These are phyloP conservation scores for Drosophila pseudotakahashii DNA, from an alignment of 2,888 invertebrate species.

Conservation along the genomic window DNA sequence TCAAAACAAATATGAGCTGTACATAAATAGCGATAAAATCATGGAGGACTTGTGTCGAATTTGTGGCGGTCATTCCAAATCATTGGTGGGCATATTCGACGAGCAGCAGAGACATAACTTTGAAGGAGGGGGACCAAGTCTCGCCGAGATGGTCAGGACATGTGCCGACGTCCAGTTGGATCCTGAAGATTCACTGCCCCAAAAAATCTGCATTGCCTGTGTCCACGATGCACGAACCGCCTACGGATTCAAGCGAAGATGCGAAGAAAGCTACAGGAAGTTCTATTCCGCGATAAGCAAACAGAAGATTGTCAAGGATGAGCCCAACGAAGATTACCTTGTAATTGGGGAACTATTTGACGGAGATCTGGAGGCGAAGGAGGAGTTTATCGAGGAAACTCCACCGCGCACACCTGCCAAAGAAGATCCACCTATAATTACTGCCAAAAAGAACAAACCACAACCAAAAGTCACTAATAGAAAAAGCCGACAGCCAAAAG, in stretches of 20 bases:
- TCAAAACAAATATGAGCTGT: neutral
- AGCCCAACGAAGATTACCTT: neutral
- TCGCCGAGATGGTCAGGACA: conserved; percentile 20
- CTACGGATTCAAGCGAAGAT: conserved; percentile 27
- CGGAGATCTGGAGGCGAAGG: neutral
- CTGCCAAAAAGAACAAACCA: neutral
- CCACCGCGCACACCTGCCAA: neutral
- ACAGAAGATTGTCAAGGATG: conserved; percentile 2
- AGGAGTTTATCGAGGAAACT: neutral
- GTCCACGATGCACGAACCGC: conserved; percentile 27
- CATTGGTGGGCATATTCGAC: conserved; percentile 23
- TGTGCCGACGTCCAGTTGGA: conserved; percentile 24
- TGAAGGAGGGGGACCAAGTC: neutral
- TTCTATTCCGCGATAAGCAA: conserved; percentile 11
- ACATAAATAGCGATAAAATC: neutral
- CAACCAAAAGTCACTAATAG: neutral
- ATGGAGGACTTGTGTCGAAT: conserved; percentile 30
- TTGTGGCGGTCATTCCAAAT: conserved; percentile 11
- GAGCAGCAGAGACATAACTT: neutral
- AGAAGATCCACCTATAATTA: neutral
- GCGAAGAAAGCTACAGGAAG: conserved; percentile 20
- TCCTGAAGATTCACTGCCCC: conserved; percentile 18
- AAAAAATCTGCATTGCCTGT: conserved; percentile 32
- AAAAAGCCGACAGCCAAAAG: neutral
- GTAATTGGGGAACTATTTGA: conserved; percentile 2